Conservation (phyloP, 2,888 invertebrate genomes). For the Rhabditoides inermis region DNA sequence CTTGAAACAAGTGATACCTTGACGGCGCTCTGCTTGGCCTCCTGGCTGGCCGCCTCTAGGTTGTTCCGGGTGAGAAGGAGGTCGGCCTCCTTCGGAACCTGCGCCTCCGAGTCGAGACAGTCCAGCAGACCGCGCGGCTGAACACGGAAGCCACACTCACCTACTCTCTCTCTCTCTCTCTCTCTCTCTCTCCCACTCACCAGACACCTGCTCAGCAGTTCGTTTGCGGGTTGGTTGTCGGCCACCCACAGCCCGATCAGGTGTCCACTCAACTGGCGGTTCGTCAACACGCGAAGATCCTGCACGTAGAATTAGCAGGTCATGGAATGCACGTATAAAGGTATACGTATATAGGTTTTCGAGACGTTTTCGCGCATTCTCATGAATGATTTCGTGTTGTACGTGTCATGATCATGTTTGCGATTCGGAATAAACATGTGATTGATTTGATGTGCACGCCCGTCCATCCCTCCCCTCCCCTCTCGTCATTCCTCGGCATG, state of each 20-base stretch:
- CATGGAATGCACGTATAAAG: no score
- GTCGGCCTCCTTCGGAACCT: conserved; percentile 66
- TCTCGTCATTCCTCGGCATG: no score
- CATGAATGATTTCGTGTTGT: no score
- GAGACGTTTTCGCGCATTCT: no score
- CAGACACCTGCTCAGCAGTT: conserved; percentile 40
- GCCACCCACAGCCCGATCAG: conserved; percentile 91
- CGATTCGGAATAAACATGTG: no score
- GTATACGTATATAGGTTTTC: no score
- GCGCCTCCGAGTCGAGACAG: conserved; percentile 78
- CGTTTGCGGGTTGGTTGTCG: conserved; percentile 62
- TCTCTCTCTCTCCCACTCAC: no score
- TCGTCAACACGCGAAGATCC: conserved; percentile 55
- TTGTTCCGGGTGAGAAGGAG: conserved; percentile 70
- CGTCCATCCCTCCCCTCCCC: no score
- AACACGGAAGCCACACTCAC: conserved; percentile 21
- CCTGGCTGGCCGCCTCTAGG: conserved; percentile 70
- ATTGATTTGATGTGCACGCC: no score
- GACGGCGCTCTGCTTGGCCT: conserved; percentile 17
- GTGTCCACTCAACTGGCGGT: conserved; percentile 76
- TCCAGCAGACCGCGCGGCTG: conserved; percentile 84
- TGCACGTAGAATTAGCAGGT: no score
- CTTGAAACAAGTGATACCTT: not conserved
- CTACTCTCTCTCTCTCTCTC: not conserved
- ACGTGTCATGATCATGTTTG: no score